A percentile compares a stretch with the other conserved stretches of the same genome.
phyloP scores from a whole-genome alignment of 1,140 invertebrate species.

The Geopemphigus sp. region DNA sequence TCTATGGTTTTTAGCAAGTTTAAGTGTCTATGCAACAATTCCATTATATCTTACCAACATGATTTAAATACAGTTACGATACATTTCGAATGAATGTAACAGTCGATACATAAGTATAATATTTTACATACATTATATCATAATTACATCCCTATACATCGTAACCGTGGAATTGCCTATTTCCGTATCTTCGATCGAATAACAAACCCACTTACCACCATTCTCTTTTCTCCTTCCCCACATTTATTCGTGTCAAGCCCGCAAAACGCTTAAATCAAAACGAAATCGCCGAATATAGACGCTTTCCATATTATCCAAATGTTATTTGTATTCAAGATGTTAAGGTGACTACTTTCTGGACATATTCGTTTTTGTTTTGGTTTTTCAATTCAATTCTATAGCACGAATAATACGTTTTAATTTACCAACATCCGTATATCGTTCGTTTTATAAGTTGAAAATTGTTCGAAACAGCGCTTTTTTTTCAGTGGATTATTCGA shows the following conservation, averaged over 20 bases:
- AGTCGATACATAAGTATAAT: neutral
- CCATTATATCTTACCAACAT: too few species aligned
- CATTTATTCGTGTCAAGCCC: neutral
- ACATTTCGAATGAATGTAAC: too few species aligned
- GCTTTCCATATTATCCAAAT: neutral
- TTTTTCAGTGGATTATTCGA: too few species aligned
- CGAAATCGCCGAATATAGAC: neutral
- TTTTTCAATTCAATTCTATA: too few species aligned
- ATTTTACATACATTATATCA: neutral
- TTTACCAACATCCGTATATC: too few species aligned
- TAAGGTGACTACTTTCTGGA: neutral
- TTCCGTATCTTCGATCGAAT: neutral
- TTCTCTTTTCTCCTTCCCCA: neutral
- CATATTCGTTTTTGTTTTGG: neutral
- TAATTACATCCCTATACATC: neutral
- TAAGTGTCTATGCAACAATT: too few species aligned
- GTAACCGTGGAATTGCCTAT: neutral
- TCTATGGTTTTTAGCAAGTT: too few species aligned
- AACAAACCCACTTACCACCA: neutral
- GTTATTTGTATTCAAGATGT: constrained; percentile 13
- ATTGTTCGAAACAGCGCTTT: too few species aligned
- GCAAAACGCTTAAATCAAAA: neutral
- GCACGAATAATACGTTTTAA: too few species aligned
- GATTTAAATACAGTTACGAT: too few species aligned
- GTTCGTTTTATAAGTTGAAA: too few species aligned